Conservation (phyloP, 30 jellyfish, hydroid and myxozoan species). For the Pelagia noctiluca region DNA sequence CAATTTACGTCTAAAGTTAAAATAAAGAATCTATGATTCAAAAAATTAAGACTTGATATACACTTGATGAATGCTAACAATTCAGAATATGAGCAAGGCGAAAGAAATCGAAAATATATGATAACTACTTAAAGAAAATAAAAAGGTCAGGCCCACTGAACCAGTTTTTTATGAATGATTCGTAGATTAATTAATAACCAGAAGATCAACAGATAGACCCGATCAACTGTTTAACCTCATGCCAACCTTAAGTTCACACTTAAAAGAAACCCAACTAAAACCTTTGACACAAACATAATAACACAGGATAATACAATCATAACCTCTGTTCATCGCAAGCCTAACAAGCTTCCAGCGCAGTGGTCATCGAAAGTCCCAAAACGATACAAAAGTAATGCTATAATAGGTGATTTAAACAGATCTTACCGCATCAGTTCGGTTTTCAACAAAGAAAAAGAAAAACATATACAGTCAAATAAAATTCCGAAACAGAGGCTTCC, state of each 20-base stretch:
- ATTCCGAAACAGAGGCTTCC: too few relatives aligned
- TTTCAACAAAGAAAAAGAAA: too few relatives aligned
- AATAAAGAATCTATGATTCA: background rate
- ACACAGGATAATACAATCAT: background rate
- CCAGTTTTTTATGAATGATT: background rate
- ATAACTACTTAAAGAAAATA: too few relatives aligned
- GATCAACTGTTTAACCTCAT: background rate
- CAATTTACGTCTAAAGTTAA: slow-evolving; percentile 48
- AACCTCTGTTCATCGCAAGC: background rate
- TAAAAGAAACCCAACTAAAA: slow-evolving; percentile 6
- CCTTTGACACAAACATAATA: background rate
- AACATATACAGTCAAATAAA: too few relatives aligned
- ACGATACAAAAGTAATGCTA: slow-evolving; percentile 18
- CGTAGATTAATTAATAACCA: background rate
- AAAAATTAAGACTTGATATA: background rate
- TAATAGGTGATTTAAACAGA: slow-evolving; percentile 1
- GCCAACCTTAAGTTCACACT: background rate
- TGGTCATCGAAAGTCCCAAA: slow-evolving; percentile 11
- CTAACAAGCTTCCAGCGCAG: slow-evolving; percentile 19
- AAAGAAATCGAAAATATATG: background rate
- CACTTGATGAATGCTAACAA: background rate
- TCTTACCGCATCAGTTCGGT: slow-evolving; percentile 3
- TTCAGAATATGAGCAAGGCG: background rate
- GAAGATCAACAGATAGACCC: slow-evolving; percentile 2
- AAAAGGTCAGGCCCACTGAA: slow-evolving; percentile 5